Percentiles rank a stretch among this genome's conserved stretches.
Conservation (phyloP, 2,113 vertebrate species). For the Willisornis vidua region DNA sequence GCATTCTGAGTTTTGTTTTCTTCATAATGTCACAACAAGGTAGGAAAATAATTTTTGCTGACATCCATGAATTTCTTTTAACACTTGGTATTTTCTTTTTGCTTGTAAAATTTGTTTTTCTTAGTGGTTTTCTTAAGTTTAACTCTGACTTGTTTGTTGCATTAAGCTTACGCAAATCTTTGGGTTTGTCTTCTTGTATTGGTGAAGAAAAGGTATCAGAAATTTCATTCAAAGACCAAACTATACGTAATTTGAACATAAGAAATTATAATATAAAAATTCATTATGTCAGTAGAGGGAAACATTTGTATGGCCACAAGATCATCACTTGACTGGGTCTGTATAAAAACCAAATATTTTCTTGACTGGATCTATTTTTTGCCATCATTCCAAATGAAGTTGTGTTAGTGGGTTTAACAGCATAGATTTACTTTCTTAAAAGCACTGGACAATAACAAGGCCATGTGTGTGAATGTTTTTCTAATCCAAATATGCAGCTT, state of each 20-base stretch:
- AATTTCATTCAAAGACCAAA: background rate
- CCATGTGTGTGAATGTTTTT: conserved; percentile 8
- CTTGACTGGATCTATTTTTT: background rate
- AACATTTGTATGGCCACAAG: background rate
- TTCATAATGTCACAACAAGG: conserved; percentile 72
- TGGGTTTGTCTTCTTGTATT: background rate
- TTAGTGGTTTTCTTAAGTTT: background rate
- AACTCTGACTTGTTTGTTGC: background rate
- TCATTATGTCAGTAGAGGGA: background rate
- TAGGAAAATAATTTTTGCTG: conserved; percentile 68
- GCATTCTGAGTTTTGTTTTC: conserved; percentile 71
- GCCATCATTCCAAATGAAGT: background rate
- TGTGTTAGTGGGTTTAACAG: background rate
- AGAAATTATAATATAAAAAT: background rate
- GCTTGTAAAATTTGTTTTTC: background rate
- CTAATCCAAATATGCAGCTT: background rate
- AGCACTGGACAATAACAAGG: background rate
- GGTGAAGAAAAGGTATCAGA: background rate
- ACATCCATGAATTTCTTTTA: conserved; percentile 34
- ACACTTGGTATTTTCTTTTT: conserved; percentile 29
- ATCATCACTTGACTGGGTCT: background rate
- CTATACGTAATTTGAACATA: background rate
- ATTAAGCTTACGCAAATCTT: background rate
- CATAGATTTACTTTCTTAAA: background rate
- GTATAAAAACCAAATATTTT: conserved; percentile 4